A percentile compares a stretch with the other conserved stretches of the same genome.
phyloP scores from a whole-genome alignment of 2,113 vertebrate species.

The Riparia riparia region DNA sequence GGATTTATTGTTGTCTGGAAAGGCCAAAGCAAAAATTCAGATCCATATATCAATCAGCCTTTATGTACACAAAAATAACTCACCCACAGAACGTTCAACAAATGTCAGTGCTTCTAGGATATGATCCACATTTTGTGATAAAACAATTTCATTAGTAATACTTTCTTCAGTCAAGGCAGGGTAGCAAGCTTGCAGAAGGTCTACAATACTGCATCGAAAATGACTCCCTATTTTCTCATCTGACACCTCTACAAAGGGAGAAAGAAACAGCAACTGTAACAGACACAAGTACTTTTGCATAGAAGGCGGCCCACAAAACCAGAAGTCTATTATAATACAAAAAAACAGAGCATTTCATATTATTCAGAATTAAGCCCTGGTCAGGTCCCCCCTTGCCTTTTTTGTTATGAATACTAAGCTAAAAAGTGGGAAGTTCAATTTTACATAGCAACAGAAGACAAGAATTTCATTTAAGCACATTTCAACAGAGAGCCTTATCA shows the following conservation, averaged over 20 bases:
- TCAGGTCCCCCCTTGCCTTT: fast-evolving
- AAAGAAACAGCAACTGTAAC: neutral
- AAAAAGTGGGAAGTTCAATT: neutral
- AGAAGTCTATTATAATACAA: neutral
- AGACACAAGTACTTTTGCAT: neutral
- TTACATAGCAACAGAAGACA: neutral
- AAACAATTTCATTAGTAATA: conserved; percentile 77
- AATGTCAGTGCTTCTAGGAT: conserved; percentile 77
- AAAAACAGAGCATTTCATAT: neutral
- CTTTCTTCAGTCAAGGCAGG: conserved; percentile 84
- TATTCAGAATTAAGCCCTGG: neutral
- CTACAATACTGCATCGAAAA: conserved; percentile 85
- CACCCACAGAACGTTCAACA: conserved; percentile 81
- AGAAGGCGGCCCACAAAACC: neutral
- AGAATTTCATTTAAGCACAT: neutral
- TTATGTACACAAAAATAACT: neutral
- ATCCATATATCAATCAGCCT: neutral
- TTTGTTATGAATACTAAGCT: neutral
- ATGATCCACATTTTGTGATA: conserved; percentile 83
- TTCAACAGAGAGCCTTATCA: neutral
- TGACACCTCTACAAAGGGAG: conserved; percentile 70
- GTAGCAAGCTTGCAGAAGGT: conserved; percentile 87
- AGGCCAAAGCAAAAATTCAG: neutral
- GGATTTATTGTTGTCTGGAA: neutral
- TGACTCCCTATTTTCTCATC: conserved; percentile 75